Evolutionary conservation across 2,888 invertebrate species (phyloP).

Genomic region (Oscheius myriophilus): DNA sequence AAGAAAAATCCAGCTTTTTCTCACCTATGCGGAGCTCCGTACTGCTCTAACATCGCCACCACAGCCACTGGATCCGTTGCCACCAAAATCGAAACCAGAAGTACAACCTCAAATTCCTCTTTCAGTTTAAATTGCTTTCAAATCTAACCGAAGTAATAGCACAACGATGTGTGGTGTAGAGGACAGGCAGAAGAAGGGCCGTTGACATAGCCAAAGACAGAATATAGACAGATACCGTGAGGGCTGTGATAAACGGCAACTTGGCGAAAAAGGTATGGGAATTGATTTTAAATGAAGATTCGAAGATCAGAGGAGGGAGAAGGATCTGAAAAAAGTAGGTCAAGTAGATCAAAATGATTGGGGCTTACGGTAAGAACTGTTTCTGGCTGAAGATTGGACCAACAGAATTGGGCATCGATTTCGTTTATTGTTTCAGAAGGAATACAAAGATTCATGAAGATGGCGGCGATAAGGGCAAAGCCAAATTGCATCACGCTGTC

Average conservation of each 20-base stretch:
- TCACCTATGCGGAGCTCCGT: slow-evolving; percentile 69
- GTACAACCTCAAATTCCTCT: slow-evolving; percentile 70
- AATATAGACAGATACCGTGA: slow-evolving; percentile 33
- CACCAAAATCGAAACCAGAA: slow-evolving; percentile 73
- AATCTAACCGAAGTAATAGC: slow-evolving; percentile 4
- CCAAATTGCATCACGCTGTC: slow-evolving; percentile 37
- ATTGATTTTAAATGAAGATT: slow-evolving; percentile 73
- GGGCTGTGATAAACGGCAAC: slow-evolving; percentile 20
- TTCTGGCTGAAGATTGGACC: slow-evolving; percentile 24
- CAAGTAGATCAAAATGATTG: too few species aligned
- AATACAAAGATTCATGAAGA: slow-evolving; percentile 18
- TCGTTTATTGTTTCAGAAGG: slow-evolving; percentile 3
- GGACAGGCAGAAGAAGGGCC: slow-evolving; percentile 29
- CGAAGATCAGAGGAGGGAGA: slow-evolving; percentile 73
- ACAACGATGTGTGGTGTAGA: neutral
- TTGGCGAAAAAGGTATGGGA: slow-evolving; percentile 71
- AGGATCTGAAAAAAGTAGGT: slow-evolving; percentile 39
- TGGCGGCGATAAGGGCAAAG: slow-evolving; percentile 25
- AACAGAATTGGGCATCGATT: slow-evolving; percentile 16
- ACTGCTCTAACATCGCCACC: slow-evolving; percentile 73
- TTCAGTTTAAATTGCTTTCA: too few species aligned
- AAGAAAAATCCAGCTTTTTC: too few species aligned
- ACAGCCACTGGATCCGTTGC: slow-evolving; percentile 75
- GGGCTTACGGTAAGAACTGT: slow-evolving; percentile 2
- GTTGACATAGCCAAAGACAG: slow-evolving; percentile 24